Evolutionary conservation across 2,888 invertebrate species (phyloP).

Genomic region (Punctoribates punctum): DNA sequence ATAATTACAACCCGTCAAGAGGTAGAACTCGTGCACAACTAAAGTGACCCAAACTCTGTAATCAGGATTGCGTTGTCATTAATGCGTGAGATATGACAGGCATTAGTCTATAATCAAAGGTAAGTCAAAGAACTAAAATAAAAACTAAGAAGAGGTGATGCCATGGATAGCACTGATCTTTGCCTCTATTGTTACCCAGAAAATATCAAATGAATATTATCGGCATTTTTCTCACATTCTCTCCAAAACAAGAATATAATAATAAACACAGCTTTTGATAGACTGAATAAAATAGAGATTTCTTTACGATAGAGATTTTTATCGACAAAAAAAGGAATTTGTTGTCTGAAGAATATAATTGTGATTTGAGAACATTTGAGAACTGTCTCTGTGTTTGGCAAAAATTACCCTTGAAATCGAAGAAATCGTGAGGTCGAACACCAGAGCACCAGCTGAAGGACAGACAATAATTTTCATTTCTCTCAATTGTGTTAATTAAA

Average conservation of each 20-base stretch:
- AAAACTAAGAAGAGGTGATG: neutral
- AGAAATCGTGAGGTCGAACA: slow-evolving; percentile 24
- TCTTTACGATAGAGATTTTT: slow-evolving; percentile 20
- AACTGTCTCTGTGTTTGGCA: neutral
- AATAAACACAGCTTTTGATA: slow-evolving; percentile 4
- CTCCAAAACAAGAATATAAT: neutral
- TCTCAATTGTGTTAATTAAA: slow-evolving; percentile 4
- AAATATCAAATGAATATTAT: slow-evolving; percentile 34
- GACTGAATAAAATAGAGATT: neutral
- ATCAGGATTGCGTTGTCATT: slow-evolving; percentile 35
- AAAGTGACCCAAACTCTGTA: slow-evolving; percentile 33
- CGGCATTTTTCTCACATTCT: slow-evolving; percentile 8
- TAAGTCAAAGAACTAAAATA: slow-evolving; percentile 24
- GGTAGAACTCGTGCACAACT: slow-evolving; percentile 34
- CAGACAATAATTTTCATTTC: neutral
- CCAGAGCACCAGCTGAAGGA: neutral
- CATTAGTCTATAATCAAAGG: slow-evolving; percentile 33
- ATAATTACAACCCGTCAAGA: slow-evolving; percentile 34
- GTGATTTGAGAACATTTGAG: neutral
- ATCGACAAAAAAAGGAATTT: neutral
- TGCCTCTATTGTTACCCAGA: neutral
- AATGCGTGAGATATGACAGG: slow-evolving; percentile 37
- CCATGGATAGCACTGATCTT: neutral
- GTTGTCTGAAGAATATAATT: slow-evolving; percentile 10
- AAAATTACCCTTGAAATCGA: slow-evolving; percentile 9